Evolutionary conservation across 2,113 vertebrate species (phyloP), one percentile per base, ranked within the genome.

Genomic region (Hyperopisus bebe): DNA sequence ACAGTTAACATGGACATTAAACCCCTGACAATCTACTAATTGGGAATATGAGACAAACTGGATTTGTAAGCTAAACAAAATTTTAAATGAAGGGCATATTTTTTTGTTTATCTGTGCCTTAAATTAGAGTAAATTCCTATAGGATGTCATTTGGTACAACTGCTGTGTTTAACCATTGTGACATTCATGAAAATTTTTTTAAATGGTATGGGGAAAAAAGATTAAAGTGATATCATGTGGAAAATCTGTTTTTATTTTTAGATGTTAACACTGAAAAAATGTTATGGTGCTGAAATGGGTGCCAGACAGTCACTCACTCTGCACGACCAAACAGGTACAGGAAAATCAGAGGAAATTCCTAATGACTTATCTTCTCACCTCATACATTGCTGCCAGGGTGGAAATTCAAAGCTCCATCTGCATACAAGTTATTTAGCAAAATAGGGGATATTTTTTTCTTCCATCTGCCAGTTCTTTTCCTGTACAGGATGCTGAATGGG

Each of bases 241-340:
- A 80, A 80, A 80, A 80, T 77, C 31, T 35, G 27, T 77, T 77
- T 80, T 80, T 39, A 80, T 80, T 80, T 80, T 80, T 80, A 80
- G 31, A 80, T 39, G 13, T 80, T 80, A 80, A 42, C 74, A 80
- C 11, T 6, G 74, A 80, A 74, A 74, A 74, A 74, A 31, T 27
- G 10, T 31, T 42, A 46, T n/a, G 35, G 82, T 46, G 42, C 21
- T n/a, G 42, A 46, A 84, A 84, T 24, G 44, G 21, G 17, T 84
- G 82, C 21, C 42, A 44, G 39, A 46, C 82, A 44, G 82, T 84
- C 44, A n/a, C 82, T 47, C 82, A 84, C 7, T 47, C 42, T n/a
- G 42, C 42, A 47, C 42, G 24, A 46, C 8, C 21, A 46, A 42
- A 84, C 82, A 46, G 82, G 44, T 24, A 84, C 42, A 46, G 1